Evolutionary conservation across 2,797 vertebrate genomes (phyloP).

Genomic region (Rhinichthys osculus): DNA sequence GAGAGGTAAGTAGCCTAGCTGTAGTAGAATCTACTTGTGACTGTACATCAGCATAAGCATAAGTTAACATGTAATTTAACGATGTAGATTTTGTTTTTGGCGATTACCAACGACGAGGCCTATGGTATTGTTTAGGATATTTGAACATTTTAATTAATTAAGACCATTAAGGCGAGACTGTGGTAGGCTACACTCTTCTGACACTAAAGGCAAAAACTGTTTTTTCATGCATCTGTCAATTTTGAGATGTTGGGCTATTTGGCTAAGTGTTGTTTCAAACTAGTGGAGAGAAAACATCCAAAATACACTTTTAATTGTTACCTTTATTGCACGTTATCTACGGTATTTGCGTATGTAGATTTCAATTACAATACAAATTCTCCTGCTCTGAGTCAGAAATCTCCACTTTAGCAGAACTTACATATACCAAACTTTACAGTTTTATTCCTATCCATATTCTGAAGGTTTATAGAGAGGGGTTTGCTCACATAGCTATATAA

Average conservation of each 20-base stretch:
- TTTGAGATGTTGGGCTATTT: not conserved
- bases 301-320: not conserved
- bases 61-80: not conserved
- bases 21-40: too few species aligned
- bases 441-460: not conserved
- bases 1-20: not conserved
- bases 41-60: not conserved
- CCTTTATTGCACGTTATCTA: not conserved
- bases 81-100: not conserved
- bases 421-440: not conserved
- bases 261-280: not conserved
- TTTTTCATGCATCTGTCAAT: not conserved
- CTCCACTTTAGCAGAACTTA: not conserved
- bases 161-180: not conserved
- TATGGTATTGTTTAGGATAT: not conserved
- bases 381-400: not conserved
- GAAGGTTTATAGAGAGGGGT: not conserved
- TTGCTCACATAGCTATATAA: too few species aligned
- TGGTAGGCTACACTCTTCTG: too few species aligned
- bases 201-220: not conserved
- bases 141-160: not conserved
- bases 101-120: not conserved
- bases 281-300: not conserved
- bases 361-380: not conserved
- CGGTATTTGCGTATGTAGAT: too few species aligned